Base-by-base conservation (phyloP, 64 coral and sea anemone genomes). In the Orbicella faveolata region DNA sequence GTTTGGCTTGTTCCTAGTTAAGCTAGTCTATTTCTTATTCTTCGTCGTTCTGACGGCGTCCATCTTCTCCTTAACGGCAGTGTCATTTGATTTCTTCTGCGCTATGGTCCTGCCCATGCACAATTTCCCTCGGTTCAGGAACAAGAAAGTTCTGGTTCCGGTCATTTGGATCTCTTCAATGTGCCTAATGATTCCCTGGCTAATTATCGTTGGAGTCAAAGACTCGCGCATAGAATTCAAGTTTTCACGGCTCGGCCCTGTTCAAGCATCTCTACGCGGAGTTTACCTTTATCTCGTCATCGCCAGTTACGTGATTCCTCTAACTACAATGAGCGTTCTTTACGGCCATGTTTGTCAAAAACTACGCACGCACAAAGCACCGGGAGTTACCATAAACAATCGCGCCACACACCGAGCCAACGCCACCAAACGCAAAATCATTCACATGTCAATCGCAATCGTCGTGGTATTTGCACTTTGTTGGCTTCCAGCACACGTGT, bases 401-500 rank as follows among this genome's bases (percentile, higher is more conserved):
- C 34, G 64, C 81, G 62, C 81, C 9, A 36, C 34, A 13, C 17
- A 67, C 1, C 81, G 81, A 8, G 7, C 37, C 35, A 84, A 84
- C 34, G 39, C 35, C 21, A 68, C 62, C 35, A 67, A 84, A 41
- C 81, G 63, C 12, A 35, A 84, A 68, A 25, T 68, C 6, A 84
- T 84, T 7, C 34, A 41, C 34, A 84, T 68, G 81, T 84, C 81
- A n/a, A 69, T 84, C 7, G 36, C 63, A 36, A 44, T 84, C 20
- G 81, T 68, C 19, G 21, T 84, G 4, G 81, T 35, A 2, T 84
- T 84, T n/a, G 81, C 62, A 44, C 81, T 84, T 2, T 44, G 81
- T 21, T 84, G 81, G 81, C 81, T 84, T 84, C 81, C 81, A 23
- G 81, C 63, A n/a, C 81, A 84, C n/a, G 39, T 68, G 61, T 48